These are phyloP conservation scores for Mustela lutreola DNA, from an alignment of 2,113 vertebrate species.

Conservation along the genomic window DNA sequence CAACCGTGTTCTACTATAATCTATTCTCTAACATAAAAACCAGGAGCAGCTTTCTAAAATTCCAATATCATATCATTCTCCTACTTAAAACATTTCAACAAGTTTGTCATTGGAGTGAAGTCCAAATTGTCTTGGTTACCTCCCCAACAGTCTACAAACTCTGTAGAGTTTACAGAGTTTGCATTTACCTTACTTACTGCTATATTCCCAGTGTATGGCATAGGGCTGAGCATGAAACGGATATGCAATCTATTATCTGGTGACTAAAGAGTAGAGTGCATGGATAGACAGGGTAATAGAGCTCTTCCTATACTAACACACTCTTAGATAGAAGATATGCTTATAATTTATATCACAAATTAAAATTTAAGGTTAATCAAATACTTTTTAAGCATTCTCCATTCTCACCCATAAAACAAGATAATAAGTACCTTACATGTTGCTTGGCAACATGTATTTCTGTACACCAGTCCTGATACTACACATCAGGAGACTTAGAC, in stretches of 20 bases:
- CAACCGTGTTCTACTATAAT: background rate
- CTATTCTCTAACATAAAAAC: slow-evolving; percentile 7
- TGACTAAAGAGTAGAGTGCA: background rate
- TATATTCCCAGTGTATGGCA: background rate
- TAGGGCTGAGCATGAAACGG: background rate
- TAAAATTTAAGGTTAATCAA: slow-evolving; percentile 54
- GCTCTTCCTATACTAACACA: background rate
- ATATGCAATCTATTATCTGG: background rate
- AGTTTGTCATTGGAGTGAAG: background rate
- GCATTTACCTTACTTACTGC: background rate
- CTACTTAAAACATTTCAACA: slow-evolving; percentile 34
- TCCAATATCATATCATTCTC: background rate
- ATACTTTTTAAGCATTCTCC: slow-evolving; percentile 12
- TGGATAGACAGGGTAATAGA: background rate
- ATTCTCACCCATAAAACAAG: background rate
- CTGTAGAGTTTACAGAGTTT: background rate
- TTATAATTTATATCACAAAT: slow-evolving; percentile 19
- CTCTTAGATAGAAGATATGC: background rate
- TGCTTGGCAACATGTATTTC: background rate
- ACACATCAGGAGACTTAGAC: background rate
- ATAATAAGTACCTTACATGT: background rate
- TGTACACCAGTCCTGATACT: background rate
- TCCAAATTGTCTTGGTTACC: background rate
- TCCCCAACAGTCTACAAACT: background rate
- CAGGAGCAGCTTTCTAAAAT: background rate